Base-by-base conservation (phyloP, 2,888 invertebrate genomes). In the Ochropleura leucogaster region DNA sequence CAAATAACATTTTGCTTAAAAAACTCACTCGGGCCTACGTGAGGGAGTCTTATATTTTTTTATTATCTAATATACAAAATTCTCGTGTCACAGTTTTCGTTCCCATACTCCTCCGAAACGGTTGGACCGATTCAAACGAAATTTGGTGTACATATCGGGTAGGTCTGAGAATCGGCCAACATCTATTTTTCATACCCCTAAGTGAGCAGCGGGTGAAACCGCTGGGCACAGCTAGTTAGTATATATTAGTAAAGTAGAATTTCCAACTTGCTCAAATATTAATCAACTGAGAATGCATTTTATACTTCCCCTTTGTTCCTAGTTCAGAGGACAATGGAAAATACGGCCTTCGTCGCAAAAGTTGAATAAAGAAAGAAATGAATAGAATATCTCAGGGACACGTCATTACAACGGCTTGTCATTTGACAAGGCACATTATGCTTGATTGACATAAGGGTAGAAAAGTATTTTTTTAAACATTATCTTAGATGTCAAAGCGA, bases 271-370 rank as follows among this genome's bases (percentile, higher is more conserved):
- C 44, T 49, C 46, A 57, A 49, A 42, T 49, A 64, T 60, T 53
- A 16, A 53, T 73, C 42, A 74, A 47, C 60, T 44, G 65, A 77
- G 49, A 74, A 66, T 74, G 81, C 60, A 62, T 66, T 66, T 53
- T 16, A 66, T 46, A 80, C 65, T 62, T 40, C 40, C 40, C 44
- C 12, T 72, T 73, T 64, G 46, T 80, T 80, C 59, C 20, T 64
- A 53, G 42, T 59, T 42, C 73, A 49, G 30, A 14, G 14, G 42
- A 72, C 67, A 84, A 72, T 65, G 67, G 64, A 68, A 68, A 72
- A 70, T 70, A 70, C 57, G 59, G 30, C 60, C 62, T 12, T 68
- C n/a, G 46, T 73, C 20, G 60, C 53, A 53, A 65, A 69, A 57
- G 20, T 20, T 47, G 44, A 64, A 73, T 68, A 55, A 74, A 68